Conservation (phyloP, 2,797 vertebrate species). For the Fistularia tabacaria region DNA sequence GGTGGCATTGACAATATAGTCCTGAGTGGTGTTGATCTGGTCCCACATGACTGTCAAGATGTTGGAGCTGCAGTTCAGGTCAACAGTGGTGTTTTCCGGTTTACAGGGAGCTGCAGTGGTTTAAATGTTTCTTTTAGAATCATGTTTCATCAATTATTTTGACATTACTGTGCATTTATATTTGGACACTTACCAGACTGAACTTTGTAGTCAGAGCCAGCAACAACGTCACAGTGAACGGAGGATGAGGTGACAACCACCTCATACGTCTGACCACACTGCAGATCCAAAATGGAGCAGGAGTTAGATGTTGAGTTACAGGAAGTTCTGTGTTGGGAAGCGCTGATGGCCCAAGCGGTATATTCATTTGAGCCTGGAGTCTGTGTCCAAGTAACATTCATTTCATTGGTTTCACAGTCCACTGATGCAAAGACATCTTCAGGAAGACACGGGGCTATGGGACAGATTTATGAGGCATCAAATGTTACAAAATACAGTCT, state of each 20-base stretch:
- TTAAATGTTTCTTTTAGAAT: background rate
- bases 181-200: conserved; percentile 57
- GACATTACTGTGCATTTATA: background rate
- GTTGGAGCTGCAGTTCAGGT: conserved; percentile 60
- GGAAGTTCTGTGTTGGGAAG: conserved; percentile 40
- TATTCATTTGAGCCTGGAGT: conserved; percentile 55
- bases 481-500: no score
- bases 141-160: background rate
- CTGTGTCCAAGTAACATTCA: conserved; percentile 61
- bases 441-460: conserved; percentile 66
- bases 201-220: conserved; percentile 56
- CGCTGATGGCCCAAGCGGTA: conserved; percentile 63
- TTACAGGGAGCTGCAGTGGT: conserved; percentile 55
- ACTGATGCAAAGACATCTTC: conserved; percentile 47
- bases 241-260: conserved; percentile 62
- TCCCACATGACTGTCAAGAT: conserved; percentile 55
- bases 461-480: background rate
- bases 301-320: conserved; percentile 55
- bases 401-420: conserved; percentile 55
- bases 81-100: conserved; percentile 45
- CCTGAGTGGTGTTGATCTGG: conserved; percentile 33
- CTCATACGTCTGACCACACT: conserved; percentile 60
- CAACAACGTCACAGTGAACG: conserved; percentile 48
- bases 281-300: conserved; percentile 59
- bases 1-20: conserved; percentile 52